Evolutionary conservation across 2,888 invertebrate species (phyloP), one percentile per base, ranked within the genome.

Genomic region (Cerastis rubricosa): DNA sequence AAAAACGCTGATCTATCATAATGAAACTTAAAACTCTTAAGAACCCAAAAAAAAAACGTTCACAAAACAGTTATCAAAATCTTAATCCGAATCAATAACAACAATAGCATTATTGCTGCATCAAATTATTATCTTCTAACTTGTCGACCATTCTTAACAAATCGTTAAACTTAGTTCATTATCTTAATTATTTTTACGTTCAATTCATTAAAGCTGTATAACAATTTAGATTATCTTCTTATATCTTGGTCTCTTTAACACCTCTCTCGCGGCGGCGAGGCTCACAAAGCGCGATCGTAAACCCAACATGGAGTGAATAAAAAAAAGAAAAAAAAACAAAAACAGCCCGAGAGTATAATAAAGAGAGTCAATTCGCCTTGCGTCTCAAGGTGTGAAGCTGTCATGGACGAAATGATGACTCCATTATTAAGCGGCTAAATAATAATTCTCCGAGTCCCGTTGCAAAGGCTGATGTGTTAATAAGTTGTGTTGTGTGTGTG

Each of bases 341-440:
- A 88, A 88, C 77, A 80, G 80, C 81, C 87, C 80, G 86, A 87
- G 91, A 92, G 88, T 86, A 94, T 94, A 94, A 94, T 95, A 94
- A 94, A 94, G 94, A 94, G 93, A 95, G 94, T 94, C 94, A 93
- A 94, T 95, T 94, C 95, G 93, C 92, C 88, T 90, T 88, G 84
- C 92, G 92, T 92, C 93, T 92, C 94, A 93, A 96, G 96, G 96
- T 96, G 96, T 96, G 95, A 96, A 96, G 94, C 96, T 96, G 96
- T 96, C 96, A 95, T 92, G 94, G 90, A 88, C 91, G 93, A 94
- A 94, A 95, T 95, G 96, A 96, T 95, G 95, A 93, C 95, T 96
- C 95, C 95, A 96, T 96, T 96, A 96, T 96, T 95, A 96, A 88
- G 92, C 94, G 93, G 90, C 94, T 93, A 95, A 95, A 94, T 95